Conservation (phyloP, 1,140 invertebrate genomes). For the Drosophila serrata region DNA sequence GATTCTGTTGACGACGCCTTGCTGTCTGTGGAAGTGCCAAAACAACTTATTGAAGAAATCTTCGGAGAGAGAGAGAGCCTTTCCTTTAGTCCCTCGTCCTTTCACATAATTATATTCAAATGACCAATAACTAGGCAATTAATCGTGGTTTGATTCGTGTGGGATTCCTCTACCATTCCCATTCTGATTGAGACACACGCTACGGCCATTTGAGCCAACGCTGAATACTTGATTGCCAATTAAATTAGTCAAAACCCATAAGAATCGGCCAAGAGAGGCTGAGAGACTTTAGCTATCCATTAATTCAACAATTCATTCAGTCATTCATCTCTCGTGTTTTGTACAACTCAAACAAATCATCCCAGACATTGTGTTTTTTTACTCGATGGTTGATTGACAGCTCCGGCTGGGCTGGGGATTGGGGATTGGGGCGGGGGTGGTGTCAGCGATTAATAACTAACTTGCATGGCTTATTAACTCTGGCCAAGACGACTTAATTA, state of each 20-base stretch:
- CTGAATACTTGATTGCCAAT: conserved; percentile 79
- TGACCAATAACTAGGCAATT: conserved; percentile 54
- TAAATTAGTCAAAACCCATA: conserved; percentile 62
- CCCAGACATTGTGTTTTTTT: conserved; percentile 36
- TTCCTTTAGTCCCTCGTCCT: conserved; percentile 11
- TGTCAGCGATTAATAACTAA: conserved; percentile 42
- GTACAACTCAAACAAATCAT: conserved; percentile 40
- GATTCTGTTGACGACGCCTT: conserved; percentile 30
- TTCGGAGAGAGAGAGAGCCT: not conserved
- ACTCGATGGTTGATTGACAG: conserved; percentile 49
- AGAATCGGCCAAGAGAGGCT: conserved; percentile 14
- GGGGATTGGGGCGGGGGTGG: conserved; percentile 18
- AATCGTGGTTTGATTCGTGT: conserved; percentile 48
- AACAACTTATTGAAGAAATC: conserved; percentile 14
- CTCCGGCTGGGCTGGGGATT: conserved; percentile 22
- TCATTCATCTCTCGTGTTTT: conserved; percentile 40
- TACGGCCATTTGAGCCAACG: conserved; percentile 58
- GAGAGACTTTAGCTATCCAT: conserved; percentile 38
- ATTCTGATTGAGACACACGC: conserved; percentile 47
- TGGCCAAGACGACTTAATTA: conserved; percentile 34
- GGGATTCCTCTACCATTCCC: conserved; percentile 7
- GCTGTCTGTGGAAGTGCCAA: conserved; percentile 56
- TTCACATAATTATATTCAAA: conserved; percentile 61
- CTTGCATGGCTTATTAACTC: conserved; percentile 37
- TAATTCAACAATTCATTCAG: conserved; percentile 69